phyloP scores from a whole-genome alignment of 2,113 vertebrate genomes.

The Ramphastos sulfuratus region DNA sequence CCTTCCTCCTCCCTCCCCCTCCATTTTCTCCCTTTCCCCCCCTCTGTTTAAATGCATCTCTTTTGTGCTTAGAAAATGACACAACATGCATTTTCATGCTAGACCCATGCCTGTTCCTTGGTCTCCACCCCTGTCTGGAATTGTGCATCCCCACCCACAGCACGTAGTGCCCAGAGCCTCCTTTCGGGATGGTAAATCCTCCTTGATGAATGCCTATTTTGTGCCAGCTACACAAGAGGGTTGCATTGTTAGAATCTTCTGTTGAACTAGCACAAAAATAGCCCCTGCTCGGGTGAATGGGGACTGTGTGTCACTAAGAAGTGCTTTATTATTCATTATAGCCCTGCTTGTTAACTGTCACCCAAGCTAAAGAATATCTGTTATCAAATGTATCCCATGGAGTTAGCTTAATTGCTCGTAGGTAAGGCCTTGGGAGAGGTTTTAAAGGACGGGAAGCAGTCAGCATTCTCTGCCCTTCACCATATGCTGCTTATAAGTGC shows the following conservation, averaged over 20 bases:
- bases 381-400: conserved; percentile 70
- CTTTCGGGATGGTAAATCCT: conserved; percentile 67
- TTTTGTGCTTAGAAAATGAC: conserved; percentile 58
- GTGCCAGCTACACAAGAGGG: conserved; percentile 74
- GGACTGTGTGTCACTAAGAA: conserved; percentile 67
- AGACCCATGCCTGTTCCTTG: conserved; percentile 56
- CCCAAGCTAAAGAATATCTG: conserved; percentile 71
- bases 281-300: conserved; percentile 70
- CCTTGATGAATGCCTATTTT: conserved; percentile 79
- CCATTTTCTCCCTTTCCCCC: rapidly evolving
- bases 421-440: conserved; percentile 70
- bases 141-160: conserved; percentile 66
- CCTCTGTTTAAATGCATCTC: neutral
- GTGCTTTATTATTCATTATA: conserved; percentile 74
- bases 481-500: conserved; percentile 72
- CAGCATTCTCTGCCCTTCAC: conserved; percentile 71
- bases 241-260: conserved; percentile 71
- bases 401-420: conserved; percentile 66
- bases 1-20: neutral
- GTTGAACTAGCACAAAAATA: conserved; percentile 77
- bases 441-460: conserved; percentile 72
- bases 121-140: conserved; percentile 77
- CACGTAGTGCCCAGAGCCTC: conserved; percentile 67
- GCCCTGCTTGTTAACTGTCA: conserved; percentile 67
- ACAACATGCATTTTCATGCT: conserved; percentile 65